Evolutionary conservation across 2,888 invertebrate genomes (phyloP).

Genomic region (Chrysomela aeneicollis): DNA sequence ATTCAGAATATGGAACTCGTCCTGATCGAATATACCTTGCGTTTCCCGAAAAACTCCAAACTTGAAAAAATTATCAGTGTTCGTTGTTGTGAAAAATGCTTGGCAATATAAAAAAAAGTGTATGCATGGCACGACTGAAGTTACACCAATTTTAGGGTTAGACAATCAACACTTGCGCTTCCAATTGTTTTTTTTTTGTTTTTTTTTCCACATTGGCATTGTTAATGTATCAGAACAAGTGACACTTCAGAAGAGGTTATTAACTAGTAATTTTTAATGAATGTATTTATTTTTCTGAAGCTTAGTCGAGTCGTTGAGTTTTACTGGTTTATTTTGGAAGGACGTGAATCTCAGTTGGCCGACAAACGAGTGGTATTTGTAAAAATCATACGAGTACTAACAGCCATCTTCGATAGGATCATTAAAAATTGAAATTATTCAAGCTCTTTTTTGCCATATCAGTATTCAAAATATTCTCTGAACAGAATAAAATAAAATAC

Average conservation of each 20-base stretch:
- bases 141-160: conserved; percentile 44
- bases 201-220: neutral
- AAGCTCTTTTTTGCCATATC: neutral
- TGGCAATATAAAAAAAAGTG: conserved; percentile 43
- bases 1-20: too few relatives aligned
- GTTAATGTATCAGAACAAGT: neutral
- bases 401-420: too few relatives aligned
- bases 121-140: conserved; percentile 36
- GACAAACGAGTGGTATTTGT: neutral
- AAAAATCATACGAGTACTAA: neutral
- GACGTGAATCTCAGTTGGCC: neutral
- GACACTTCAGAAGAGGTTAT: neutral
- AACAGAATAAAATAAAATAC: neutral
- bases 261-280: neutral
- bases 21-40: conserved; percentile 6
- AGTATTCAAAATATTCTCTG: neutral
- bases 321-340: neutral
- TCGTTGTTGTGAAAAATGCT: conserved; percentile 43
- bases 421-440: neutral
- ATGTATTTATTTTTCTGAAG: conserved; percentile 1
- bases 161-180: conserved; percentile 47
- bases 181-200: conserved; percentile 26
- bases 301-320: neutral
- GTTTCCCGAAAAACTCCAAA: conserved; percentile 5
- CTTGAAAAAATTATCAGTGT: conserved; percentile 37